Evolutionary conservation across 2,113 vertebrate species (phyloP).

Genomic region (Cyphomyrus discorhynchus): DNA sequence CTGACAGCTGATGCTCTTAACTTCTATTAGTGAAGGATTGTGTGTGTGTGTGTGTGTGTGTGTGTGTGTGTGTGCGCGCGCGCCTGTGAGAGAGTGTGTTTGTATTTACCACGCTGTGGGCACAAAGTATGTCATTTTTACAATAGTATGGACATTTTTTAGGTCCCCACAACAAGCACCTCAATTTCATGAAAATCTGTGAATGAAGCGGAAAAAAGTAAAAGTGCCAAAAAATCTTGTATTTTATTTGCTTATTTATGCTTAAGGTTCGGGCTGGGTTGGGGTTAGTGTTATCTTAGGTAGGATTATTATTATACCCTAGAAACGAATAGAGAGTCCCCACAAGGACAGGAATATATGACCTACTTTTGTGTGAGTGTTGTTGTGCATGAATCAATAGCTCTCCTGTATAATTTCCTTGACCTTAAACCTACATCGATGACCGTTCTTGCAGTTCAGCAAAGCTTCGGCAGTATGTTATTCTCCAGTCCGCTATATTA

Average conservation of each 20-base stretch:
- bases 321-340: neutral
- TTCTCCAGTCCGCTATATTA: neutral
- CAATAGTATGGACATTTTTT: neutral
- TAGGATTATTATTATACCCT: neutral
- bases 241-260: neutral
- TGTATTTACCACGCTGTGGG: neutral
- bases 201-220: neutral
- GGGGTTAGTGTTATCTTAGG: neutral
- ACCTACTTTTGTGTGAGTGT: neutral
- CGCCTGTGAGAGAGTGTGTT: neutral
- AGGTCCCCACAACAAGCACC: neutral
- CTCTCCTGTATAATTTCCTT: neutral
- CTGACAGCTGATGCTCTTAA: neutral
- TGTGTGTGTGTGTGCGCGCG: no score
- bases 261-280: neutral
- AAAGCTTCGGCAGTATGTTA: neutral
- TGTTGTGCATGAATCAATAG: neutral
- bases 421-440: neutral
- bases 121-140: neutral
- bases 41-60: neutral
- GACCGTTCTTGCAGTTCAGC: neutral
- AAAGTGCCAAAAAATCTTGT: neutral
- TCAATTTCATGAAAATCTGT: neutral
- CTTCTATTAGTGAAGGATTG: neutral
- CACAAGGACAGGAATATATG: neutral